Evolutionary conservation across 1,140 invertebrate genomes (phyloP).

Genomic region (Drosophila pseudoananassae): DNA sequence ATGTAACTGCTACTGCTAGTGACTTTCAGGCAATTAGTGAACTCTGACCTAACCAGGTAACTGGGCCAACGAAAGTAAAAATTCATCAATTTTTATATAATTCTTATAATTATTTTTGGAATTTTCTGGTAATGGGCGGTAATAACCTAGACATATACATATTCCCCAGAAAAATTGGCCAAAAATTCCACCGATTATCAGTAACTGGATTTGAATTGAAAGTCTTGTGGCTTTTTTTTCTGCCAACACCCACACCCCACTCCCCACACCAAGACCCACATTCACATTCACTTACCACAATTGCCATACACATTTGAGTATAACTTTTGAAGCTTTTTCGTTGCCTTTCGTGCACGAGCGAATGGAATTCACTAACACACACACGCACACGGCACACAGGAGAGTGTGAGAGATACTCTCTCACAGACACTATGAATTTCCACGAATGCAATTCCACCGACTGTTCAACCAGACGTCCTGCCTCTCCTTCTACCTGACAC

Average conservation of each 20-base stretch:
- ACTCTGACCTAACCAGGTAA: slow-evolving; percentile 10
- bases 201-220: background rate
- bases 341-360: slow-evolving; percentile 65
- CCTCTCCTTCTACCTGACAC: background rate
- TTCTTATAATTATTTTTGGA: background rate
- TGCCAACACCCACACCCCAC: background rate
- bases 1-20: slow-evolving; percentile 41
- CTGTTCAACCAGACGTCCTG: background rate
- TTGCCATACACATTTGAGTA: slow-evolving; percentile 82
- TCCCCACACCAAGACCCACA: background rate
- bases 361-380: slow-evolving; percentile 60
- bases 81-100: background rate
- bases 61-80: slow-evolving; percentile 21
- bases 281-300: slow-evolving; percentile 64
- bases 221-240: background rate
- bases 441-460: slow-evolving; percentile 54
- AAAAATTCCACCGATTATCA: background rate
- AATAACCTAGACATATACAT: too few relatives aligned
- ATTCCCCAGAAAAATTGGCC: too few relatives aligned
- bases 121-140: too few relatives aligned
- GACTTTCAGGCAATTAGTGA: slow-evolving; percentile 33
- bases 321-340: slow-evolving; percentile 73
- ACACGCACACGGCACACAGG: slow-evolving; percentile 17
- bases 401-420: slow-evolving; percentile 24
- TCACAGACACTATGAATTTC: slow-evolving; percentile 23